These are phyloP conservation scores for Cephonodes hylas DNA, from an alignment of 2,888 invertebrate genomes.

Conservation along the genomic window DNA sequence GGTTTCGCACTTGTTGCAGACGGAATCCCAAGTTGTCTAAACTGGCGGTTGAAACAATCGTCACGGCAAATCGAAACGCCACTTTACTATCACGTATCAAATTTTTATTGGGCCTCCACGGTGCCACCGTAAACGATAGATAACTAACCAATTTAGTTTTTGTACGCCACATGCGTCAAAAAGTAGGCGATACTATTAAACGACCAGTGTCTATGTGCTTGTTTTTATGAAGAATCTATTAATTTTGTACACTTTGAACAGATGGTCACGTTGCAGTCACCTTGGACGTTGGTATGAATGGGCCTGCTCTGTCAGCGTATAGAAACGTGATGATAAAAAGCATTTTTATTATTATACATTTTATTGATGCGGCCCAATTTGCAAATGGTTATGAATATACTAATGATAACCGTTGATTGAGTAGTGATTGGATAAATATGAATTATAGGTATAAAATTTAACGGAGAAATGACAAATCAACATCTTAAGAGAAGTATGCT, in stretches of 20 bases:
- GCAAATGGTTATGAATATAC: too few species aligned
- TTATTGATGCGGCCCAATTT: too few species aligned
- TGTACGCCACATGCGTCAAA: background rate
- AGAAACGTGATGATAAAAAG: too few species aligned
- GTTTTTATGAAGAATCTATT: background rate
- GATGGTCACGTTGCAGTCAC: too few species aligned
- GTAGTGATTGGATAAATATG: too few species aligned
- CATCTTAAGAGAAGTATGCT: too few species aligned
- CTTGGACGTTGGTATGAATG: too few species aligned
- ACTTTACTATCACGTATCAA: slow-evolving; percentile 47
- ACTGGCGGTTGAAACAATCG: slow-evolving; percentile 72
- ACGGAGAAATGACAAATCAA: too few species aligned
- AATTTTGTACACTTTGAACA: background rate
- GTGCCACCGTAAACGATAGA: slow-evolving; percentile 27
- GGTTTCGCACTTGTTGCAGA: slow-evolving; percentile 3
- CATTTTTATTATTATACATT: too few species aligned
- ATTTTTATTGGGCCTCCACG: slow-evolving; percentile 48
- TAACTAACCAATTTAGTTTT: slow-evolving; percentile 8
- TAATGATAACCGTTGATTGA: too few species aligned
- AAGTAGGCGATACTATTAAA: slow-evolving; percentile 1
- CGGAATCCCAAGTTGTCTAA: slow-evolving; percentile 59
- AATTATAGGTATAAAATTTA: too few species aligned
- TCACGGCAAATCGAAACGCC: slow-evolving; percentile 58
- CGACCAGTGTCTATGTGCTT: background rate
- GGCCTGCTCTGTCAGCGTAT: too few species aligned